phyloP scores from a whole-genome alignment of 2,888 invertebrate genomes.

The Aspidiotus destructor region DNA sequence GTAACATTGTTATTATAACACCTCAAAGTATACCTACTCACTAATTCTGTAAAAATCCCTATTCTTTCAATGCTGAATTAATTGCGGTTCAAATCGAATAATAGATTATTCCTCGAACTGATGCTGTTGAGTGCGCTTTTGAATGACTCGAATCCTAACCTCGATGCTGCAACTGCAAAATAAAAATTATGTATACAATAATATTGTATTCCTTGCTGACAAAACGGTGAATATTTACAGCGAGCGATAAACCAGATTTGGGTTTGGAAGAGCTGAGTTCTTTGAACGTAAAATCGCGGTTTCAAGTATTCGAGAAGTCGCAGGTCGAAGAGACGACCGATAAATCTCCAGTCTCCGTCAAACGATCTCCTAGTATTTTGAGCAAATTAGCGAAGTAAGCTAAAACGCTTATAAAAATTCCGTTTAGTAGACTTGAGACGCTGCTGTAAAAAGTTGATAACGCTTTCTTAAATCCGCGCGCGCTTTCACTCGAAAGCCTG shows the following conservation, averaged over 20 bases:
- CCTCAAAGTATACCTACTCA: too few species aligned
- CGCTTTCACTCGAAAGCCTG: too few species aligned
- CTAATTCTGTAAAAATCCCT: too few species aligned
- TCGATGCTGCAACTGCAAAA: background rate
- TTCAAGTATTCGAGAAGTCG: conserved; percentile 68
- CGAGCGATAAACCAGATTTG: conserved; percentile 75
- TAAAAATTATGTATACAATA: conserved; percentile 10
- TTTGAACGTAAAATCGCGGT: conserved; percentile 72
- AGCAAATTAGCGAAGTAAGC: conserved; percentile 68
- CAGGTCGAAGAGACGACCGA: conserved; percentile 46
- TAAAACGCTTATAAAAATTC: too few species aligned
- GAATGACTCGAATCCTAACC: background rate
- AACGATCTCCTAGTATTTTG: conserved; percentile 62
- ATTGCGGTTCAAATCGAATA: too few species aligned
- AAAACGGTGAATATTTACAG: conserved; percentile 43
- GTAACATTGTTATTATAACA: too few species aligned
- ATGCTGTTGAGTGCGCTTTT: too few species aligned
- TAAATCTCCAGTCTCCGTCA: conserved; percentile 49
- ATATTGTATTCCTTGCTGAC: background rate
- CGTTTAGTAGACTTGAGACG: too few species aligned
- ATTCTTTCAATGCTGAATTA: too few species aligned
- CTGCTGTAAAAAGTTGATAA: too few species aligned
- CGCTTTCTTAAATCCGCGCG: too few species aligned
- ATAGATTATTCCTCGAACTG: too few species aligned
- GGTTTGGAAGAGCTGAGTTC: conserved; percentile 72